Base-by-base conservation (phyloP, 2,888 invertebrate genomes). In the Morpho achilles region DNA sequence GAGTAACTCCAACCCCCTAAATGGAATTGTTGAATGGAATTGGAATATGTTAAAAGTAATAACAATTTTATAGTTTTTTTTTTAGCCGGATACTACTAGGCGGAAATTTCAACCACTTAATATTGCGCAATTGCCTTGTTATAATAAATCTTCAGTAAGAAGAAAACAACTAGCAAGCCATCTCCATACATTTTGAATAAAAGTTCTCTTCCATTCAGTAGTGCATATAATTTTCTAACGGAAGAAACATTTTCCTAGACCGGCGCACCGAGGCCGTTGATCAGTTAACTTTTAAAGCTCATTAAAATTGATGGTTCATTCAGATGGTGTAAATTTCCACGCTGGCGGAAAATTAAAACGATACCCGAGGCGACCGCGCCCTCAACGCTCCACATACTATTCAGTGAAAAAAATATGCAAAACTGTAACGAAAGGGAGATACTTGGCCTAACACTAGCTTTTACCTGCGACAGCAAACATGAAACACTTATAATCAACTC, bases 251-350 rank as follows among this genome's bases (percentile, higher is more conserved):
- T 64, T 65, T 63, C 58, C 63, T 61, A 59, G 58, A 56, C 59
- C 51, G 61, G 62, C 59, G 60, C 60, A 65, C 61, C 62, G 71
- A 74, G 74, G 66, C 69, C 73, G 75, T 75, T 78, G 81, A 87
- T 86, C 82, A 84, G 83, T 87, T 86, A 87, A 87, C 85, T 87
- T 87, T 86, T 84, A 82, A 80, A 84, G 84, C 86, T 89, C 89
- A 88, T 89, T 90, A 89, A 90, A 90, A 87, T 84, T 87, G 86
- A 88, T 82, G 83, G 82, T 86, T 84, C 87, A 84, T 87, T 89
- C 82, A 75, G 76, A 77, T 77, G 77, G 82, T 82, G 82, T 85
- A 84, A 80, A 87, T 84, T 85, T 85, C 75, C 80, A 77, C 75
- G 74, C 76, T 72, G 74, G 84, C 90, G 90, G 90, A 90, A 90